A percentile compares a stretch with the other conserved stretches of the same genome.
These are phyloP conservation scores for Sylvilagus floridanus DNA, from an alignment of 2,797 vertebrate genomes.

Conservation along the genomic window DNA sequence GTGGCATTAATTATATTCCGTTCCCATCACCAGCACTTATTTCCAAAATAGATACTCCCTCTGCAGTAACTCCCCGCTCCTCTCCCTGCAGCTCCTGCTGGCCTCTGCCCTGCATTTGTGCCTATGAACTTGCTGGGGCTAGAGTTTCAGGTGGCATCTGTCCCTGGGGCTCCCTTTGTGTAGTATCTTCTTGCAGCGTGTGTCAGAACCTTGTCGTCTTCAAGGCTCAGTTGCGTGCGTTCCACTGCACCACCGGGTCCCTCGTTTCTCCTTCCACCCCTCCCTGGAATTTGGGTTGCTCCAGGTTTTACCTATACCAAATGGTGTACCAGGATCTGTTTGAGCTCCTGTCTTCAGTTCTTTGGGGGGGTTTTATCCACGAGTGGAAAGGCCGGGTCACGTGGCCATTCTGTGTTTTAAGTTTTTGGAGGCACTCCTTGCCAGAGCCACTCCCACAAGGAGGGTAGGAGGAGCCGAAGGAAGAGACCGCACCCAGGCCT, in stretches of 20 bases:
- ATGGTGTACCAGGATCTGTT: neutral
- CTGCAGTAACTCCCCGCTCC: too few relatives aligned
- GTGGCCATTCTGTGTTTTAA: neutral
- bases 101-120: neutral
- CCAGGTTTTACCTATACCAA: neutral
- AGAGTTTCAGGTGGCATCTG: neutral
- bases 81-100: neutral
- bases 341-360: neutral
- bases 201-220: neutral
- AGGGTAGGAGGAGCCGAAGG: neutral
- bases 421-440: neutral
- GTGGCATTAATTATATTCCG: neutral
- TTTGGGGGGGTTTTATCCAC: neutral
- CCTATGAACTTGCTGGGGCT: neutral
- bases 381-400: neutral
- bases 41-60: neutral
- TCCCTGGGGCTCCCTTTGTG: neutral
- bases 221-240: neutral
- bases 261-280: neutral
- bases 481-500: neutral
- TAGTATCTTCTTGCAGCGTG: neutral
- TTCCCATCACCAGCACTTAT: neutral
- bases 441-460: neutral
- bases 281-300: neutral
- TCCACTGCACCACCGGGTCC: accelerated